Percentiles rank a stretch among this genome's conserved stretches.
Evolutionary conservation across 2,888 invertebrate species (phyloP).

Genomic region (Alsophila aescularia): DNA sequence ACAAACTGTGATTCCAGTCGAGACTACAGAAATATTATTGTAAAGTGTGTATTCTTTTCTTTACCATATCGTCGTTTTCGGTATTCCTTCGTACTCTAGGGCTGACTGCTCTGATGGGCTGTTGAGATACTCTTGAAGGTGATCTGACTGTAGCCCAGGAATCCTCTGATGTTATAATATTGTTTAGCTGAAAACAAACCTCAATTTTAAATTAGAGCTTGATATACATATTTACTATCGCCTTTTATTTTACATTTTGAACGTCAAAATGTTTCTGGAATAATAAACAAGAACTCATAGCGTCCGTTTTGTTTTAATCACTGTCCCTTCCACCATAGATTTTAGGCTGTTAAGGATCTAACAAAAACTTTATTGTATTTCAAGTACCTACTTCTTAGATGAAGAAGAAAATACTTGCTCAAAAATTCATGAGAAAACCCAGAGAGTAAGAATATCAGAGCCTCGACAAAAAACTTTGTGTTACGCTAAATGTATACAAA

Average conservation of each 20-base stretch:
- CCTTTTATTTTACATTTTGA: no score
- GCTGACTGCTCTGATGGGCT: constrained; percentile 80
- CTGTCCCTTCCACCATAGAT: no score
- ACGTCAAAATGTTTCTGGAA: no score
- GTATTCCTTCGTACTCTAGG: constrained; percentile 76
- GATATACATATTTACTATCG: no score
- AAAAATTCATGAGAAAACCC: no score
- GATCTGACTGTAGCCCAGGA: constrained; percentile 71
- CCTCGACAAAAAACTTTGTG: neutral
- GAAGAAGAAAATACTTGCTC: no score
- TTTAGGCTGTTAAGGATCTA: no score
- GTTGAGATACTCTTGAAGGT: constrained; percentile 74
- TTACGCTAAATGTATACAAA: neutral
- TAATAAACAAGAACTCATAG: no score
- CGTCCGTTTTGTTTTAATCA: no score
- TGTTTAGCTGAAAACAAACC: constrained; percentile 57
- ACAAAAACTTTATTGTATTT: no score
- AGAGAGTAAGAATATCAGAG: neutral
- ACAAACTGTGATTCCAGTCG: neutral
- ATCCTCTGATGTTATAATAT: constrained; percentile 64
- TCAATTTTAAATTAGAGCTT: neutral
- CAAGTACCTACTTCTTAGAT: no score
- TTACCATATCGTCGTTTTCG: constrained; percentile 75
- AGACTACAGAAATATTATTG: neutral
- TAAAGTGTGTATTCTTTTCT: neutral